Evolutionary conservation across 2,888 invertebrate species (phyloP), one percentile per base, ranked within the genome.

Genomic region (Netelia virgata): DNA sequence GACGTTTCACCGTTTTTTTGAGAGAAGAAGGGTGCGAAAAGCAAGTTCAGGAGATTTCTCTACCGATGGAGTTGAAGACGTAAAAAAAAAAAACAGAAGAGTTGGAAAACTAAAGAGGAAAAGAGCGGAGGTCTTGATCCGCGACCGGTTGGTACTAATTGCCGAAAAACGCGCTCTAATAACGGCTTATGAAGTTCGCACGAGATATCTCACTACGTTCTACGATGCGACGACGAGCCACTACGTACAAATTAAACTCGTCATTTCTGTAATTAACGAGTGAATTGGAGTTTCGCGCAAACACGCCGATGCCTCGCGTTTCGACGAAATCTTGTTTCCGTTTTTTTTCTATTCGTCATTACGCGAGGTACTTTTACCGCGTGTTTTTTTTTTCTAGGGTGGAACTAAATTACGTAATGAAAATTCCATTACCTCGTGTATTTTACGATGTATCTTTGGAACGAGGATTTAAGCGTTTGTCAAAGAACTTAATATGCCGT

Each of bases 141-240:
- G 61, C 73, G 75, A 86, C 55, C 63, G 53, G 55, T 77, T 69
- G 72, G 72, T 72, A 68, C 61, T 77, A 81, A 81, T 84, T 81
- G 81, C 76, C 59, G 76, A 72, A 73, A 77, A 73, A 75, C 70
- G 55, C 43, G 68, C 36, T 63, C 53, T 73, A 61, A 43, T 64
- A 70, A 70, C 28, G 36, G 69, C 43, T 72, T 69, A 55, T 63
- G 76, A 61, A 70, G 69, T 74, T 36, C 63, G 28, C 10, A 3
- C 83, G 68, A 68, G 70, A 63, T 57, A 59, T 77, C 18, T 23
- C 43, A n/a, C 11, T 36, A n/a, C 43, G 63, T 61, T 47, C 66
- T 28, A 36, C 36, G 20, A 69, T 14, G 36, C 23, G 43, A 3
- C 11, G 28, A 43, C 16, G 64, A 61, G 47, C 64, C 59, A 57